Evolutionary conservation across 1,140 invertebrate genomes (phyloP).

Genomic region (Trichoplusia ni): DNA sequence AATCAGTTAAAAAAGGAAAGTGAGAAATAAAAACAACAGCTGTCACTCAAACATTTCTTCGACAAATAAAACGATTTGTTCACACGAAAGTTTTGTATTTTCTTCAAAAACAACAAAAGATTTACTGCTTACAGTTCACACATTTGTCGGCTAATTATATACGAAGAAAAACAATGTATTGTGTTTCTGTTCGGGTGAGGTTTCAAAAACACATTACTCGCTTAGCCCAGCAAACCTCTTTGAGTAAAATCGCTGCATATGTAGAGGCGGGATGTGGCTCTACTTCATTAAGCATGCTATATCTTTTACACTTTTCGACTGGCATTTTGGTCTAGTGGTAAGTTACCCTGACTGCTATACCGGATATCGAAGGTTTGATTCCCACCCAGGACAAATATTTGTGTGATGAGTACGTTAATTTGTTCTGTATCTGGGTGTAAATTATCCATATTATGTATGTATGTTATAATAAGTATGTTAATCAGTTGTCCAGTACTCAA

Average conservation of each 20-base stretch:
- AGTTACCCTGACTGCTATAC: no score
- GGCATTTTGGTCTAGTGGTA: no score
- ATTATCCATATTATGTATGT: no score
- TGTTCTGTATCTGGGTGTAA: no score
- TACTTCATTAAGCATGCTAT: no score
- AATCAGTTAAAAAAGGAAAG: not conserved
- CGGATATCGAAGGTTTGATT: no score
- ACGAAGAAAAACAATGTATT: conserved; percentile 24
- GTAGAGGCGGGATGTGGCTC: not conserved
- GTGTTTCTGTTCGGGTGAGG: not conserved
- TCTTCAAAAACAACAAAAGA: conserved; percentile 16
- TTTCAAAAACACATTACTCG: not conserved
- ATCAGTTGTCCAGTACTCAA: no score
- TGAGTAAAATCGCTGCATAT: not conserved
- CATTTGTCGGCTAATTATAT: conserved; percentile 21
- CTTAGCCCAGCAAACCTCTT: no score
- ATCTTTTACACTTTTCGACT: no score
- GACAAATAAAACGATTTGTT: not conserved
- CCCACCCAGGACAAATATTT: no score
- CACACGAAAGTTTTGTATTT: conserved; percentile 3
- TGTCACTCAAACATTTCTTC: not conserved
- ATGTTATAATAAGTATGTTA: no score
- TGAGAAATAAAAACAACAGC: not conserved
- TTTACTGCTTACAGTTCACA: not conserved
- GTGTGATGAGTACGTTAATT: no score